Conservation (phyloP, 2,888 invertebrate genomes). For the Watsonalla cultraria region DNA sequence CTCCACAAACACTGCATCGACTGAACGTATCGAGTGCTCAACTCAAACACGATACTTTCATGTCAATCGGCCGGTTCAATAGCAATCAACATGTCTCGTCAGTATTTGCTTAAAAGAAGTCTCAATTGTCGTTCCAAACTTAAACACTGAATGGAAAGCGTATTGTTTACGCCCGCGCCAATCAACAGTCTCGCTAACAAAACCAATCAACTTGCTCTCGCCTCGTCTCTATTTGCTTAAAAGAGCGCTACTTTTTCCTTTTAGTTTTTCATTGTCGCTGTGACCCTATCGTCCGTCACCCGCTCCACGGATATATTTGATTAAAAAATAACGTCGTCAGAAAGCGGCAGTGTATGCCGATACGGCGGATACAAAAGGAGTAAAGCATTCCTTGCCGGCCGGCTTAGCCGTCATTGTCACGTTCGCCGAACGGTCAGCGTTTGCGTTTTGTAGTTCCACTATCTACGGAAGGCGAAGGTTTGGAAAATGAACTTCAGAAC, state of each 20-base stretch:
- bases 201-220: slow-evolving; percentile 80
- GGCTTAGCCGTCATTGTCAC: slow-evolving; percentile 76
- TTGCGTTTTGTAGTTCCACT: slow-evolving; percentile 66
- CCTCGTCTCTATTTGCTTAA: slow-evolving; percentile 78
- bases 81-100: slow-evolving; percentile 47
- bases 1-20: slow-evolving; percentile 2
- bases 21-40: slow-evolving; percentile 29
- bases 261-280: slow-evolving; percentile 71
- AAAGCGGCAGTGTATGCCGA: slow-evolving; percentile 61
- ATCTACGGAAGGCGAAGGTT: slow-evolving; percentile 39
- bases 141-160: slow-evolving; percentile 64
- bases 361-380: slow-evolving; percentile 60
- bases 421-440: slow-evolving; percentile 47
- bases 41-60: slow-evolving; percentile 25
- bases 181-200: slow-evolving; percentile 77
- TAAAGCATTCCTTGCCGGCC: slow-evolving; percentile 56
- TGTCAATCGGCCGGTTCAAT: slow-evolving; percentile 37
- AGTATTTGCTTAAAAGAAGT: slow-evolving; percentile 56
- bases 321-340: slow-evolving; percentile 80
- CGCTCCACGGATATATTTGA: slow-evolving; percentile 78
- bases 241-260: slow-evolving; percentile 71
- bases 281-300: slow-evolving; percentile 77
- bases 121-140: slow-evolving; percentile 72
- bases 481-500: slow-evolving; percentile 21
- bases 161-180: slow-evolving; percentile 76